These are phyloP conservation scores for Drosophila bocki DNA, from an alignment of 1,140 invertebrate species.

Conservation along the genomic window DNA sequence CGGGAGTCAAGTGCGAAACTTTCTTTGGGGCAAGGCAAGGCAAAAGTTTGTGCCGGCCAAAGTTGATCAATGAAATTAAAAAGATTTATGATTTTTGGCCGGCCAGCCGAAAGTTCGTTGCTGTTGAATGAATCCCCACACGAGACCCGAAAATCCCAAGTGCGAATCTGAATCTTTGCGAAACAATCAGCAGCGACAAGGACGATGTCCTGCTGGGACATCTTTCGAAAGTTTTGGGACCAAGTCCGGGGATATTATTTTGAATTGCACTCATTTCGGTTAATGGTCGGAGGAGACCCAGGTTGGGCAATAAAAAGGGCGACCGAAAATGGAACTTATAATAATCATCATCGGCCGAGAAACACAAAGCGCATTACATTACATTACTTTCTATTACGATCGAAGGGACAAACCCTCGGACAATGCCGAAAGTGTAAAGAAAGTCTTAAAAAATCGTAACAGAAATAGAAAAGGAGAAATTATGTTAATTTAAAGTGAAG, in stretches of 20 bases:
- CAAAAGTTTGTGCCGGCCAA: constrained; percentile 51
- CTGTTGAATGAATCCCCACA: constrained; percentile 56
- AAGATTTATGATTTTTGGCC: constrained; percentile 81
- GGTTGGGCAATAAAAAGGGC: constrained; percentile 65
- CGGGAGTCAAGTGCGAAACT: constrained; percentile 78
- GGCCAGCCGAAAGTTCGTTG: constrained; percentile 52
- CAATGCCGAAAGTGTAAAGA: constrained; percentile 9
- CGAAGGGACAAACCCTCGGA: constrained; percentile 48
- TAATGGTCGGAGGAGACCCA: constrained; percentile 59
- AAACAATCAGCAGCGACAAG: constrained; percentile 53
- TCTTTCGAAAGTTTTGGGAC: constrained; percentile 49
- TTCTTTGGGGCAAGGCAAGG: constrained; percentile 30
- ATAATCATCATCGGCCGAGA: constrained; percentile 60
- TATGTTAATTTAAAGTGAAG: constrained; percentile 82
- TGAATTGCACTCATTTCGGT: constrained; percentile 77
- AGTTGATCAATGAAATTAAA: constrained; percentile 83
- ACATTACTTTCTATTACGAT: constrained; percentile 75
- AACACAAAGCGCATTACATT: constrained; percentile 69
- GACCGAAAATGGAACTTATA: constrained; percentile 69
- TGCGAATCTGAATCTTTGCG: constrained; percentile 42
- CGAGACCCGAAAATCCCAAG: constrained; percentile 35
- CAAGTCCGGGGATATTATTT: constrained; percentile 60
- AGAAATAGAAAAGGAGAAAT: constrained; percentile 66
- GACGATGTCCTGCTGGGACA: constrained; percentile 42
- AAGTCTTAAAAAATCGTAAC: constrained; percentile 7